phyloP scores from a whole-genome alignment of 1,140 invertebrate species.

The Cyrtorhinus lividipennis region DNA sequence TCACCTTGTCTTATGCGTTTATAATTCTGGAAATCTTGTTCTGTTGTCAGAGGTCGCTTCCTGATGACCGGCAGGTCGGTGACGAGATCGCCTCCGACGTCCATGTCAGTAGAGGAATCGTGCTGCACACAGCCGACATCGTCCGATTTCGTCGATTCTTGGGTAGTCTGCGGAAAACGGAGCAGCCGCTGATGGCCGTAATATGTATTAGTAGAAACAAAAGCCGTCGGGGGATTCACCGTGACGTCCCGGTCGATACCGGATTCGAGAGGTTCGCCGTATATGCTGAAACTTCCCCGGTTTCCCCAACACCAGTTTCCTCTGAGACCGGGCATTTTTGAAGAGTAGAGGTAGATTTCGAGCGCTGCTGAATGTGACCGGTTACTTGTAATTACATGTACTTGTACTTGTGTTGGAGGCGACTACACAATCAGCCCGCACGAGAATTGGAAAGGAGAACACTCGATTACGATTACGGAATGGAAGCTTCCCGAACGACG shows the following conservation, averaged over 20 bases:
- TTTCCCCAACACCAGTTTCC: neutral
- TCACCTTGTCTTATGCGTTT: neutral
- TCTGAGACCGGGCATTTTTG: neutral
- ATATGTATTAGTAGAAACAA: neutral
- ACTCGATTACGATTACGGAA: no score
- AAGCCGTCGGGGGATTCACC: neutral
- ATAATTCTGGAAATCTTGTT: neutral
- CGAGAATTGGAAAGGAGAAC: no score
- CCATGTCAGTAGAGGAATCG: no score
- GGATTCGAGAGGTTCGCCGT: neutral
- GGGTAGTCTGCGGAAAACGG: no score
- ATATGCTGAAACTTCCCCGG: neutral
- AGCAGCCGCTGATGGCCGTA: neutral
- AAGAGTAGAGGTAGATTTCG: no score
- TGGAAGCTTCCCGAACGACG: no score
- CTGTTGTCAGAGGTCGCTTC: neutral
- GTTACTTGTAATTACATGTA: no score
- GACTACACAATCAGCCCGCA: no score
- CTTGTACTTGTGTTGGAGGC: no score
- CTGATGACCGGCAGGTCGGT: neutral
- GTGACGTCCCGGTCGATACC: neutral
- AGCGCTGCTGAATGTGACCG: no score
- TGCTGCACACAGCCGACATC: neutral
- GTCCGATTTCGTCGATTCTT: neutral
- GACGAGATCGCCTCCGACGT: no score